Evolutionary conservation across 2,113 vertebrate species (phyloP).

Genomic region (Peromyscus californicus): DNA sequence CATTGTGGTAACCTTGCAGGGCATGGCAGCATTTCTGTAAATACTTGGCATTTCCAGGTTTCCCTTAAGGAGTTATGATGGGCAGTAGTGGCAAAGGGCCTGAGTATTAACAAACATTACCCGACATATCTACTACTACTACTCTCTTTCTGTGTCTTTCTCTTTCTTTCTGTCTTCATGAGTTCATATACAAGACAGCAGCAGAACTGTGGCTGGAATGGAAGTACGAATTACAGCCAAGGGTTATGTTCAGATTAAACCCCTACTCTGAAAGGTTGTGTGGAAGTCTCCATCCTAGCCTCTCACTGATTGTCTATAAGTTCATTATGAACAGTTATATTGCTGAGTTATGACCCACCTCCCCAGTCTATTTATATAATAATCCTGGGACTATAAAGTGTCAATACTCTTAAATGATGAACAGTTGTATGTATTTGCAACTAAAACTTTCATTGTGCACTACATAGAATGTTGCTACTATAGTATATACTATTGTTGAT

Average conservation of each 20-base stretch:
- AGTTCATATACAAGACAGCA: neutral
- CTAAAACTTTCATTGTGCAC: neutral
- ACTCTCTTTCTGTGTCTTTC: too few species aligned
- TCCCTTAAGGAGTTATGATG: slow-evolving; percentile 18
- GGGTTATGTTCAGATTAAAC: neutral
- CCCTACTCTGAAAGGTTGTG: neutral
- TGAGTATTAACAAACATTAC: slow-evolving; percentile 14
- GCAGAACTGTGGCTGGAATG: neutral
- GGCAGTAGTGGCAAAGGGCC: neutral
- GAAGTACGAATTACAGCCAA: neutral
- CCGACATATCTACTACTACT: neutral
- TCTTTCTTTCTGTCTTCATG: neutral
- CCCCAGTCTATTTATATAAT: neutral
- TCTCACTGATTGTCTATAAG: neutral
- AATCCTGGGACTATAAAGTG: neutral
- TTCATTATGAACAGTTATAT: neutral
- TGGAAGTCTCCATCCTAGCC: neutral
- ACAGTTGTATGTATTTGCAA: neutral
- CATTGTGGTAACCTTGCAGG: neutral
- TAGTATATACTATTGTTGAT: neutral
- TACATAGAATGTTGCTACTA: neutral
- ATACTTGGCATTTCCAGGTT: neutral
- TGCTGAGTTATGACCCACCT: neutral
- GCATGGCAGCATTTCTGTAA: neutral
- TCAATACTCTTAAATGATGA: neutral